phyloP scores from a whole-genome alignment of 2,888 invertebrate species.

The Eulithis testata region DNA sequence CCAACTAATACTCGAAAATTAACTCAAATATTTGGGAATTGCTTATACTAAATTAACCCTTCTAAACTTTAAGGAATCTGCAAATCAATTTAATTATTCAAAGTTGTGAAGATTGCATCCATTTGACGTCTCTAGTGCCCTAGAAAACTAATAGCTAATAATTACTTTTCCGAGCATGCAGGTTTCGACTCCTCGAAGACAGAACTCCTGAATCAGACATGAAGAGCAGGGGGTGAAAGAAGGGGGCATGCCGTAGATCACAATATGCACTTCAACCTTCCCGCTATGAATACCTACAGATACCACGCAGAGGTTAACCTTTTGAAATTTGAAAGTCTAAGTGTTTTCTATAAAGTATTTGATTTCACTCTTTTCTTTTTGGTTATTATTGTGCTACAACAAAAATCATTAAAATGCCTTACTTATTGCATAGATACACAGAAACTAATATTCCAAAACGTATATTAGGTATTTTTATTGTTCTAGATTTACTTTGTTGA shows the following conservation, averaged over 20 bases:
- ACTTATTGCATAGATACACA: too few species aligned
- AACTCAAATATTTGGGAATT: too few species aligned
- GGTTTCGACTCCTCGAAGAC: conserved; percentile 65
- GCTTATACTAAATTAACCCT: background rate
- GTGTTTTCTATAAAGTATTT: background rate
- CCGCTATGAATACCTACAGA: conserved; percentile 75
- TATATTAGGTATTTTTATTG: too few species aligned
- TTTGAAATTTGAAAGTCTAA: background rate
- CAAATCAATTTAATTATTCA: conserved; percentile 10
- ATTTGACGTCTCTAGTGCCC: conserved; percentile 25
- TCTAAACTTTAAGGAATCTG: too few species aligned
- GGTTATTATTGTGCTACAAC: background rate
- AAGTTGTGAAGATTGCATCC: conserved; percentile 10
- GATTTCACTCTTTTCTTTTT: too few species aligned
- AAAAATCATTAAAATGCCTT: background rate
- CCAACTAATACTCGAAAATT: too few species aligned
- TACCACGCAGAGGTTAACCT: conserved; percentile 58
- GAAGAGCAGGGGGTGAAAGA: conserved; percentile 64
- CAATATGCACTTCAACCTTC: conserved; percentile 84
- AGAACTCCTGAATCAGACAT: conserved; percentile 75
- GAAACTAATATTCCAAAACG: too few species aligned
- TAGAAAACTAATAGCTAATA: conserved; percentile 38
- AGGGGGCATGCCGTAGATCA: conserved; percentile 71
- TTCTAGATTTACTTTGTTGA: background rate
- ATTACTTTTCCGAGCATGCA: conserved; percentile 45